Base-by-base conservation (phyloP, 2,888 invertebrate genomes). In the Quadriops clusia region DNA sequence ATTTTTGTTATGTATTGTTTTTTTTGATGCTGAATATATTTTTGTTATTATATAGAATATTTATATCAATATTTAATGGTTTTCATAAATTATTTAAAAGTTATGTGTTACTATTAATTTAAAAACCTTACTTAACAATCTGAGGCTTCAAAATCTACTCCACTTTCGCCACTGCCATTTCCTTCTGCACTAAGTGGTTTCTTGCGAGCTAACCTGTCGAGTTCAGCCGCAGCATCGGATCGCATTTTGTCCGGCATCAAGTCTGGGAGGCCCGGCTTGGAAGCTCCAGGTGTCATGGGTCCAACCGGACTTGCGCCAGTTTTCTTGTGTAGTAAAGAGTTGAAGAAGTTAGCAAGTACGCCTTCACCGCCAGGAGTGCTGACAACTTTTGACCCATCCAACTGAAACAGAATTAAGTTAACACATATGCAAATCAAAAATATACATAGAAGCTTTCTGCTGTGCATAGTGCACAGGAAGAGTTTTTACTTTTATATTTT, bases 331-430 rank as follows among this genome's bases (percentile, higher is more conserved):
- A 97, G 73, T 53, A 97, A 70, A 40, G 94, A 94, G 68, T 95
- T 95, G 69, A 97, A 97, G 73, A 97, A 97, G 65, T 86, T 95
- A 7, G 95, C 95, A 40, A 97, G 66, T 31, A 95, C 93, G 36
- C 93, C 90, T 65, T 94, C 94, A 38, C 83, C 83, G 30, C 82
- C 78, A 3, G 84, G 79, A 30, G 84, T 74, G 49, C 77, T 75
- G 1, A 74, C 70, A 49, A 82, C 68, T 64, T 87, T 78, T 31
- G 77, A 65, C 50, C 77, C 68, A 60, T 85, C 84, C 58, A 82
- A 60, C 79, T 83, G 56, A 23, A 49, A 46, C 30, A 33, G n/a
- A n/a, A n/a, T n/a, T n/a, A n/a, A n/a, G n/a, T n/a, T n/a, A n/a
- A n/a, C n/a, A 32, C 32, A 28, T 17, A 38, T 18, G 18, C 18